A percentile compares a stretch with the other conserved stretches of the same genome.
These are phyloP conservation scores for Holothuria glaberrima DNA, from an alignment of 35 echinoderm and acorn worm genomes.

Conservation along the genomic window DNA sequence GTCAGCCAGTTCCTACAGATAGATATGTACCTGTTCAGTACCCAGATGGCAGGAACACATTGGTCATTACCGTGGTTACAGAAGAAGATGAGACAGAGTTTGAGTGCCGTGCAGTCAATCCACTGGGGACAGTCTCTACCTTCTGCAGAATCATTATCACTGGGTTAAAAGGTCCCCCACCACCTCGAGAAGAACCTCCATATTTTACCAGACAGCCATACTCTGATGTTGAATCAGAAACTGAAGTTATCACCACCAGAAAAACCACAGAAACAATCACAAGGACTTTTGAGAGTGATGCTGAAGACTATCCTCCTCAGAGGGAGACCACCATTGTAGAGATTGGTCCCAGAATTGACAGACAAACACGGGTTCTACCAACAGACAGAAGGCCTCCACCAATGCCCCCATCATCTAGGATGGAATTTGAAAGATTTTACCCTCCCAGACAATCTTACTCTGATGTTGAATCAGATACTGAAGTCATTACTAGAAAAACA, in stretches of 20 bases:
- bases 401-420: conserved; percentile 14
- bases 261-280: conserved; percentile 55
- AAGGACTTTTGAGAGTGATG: conserved; percentile 43
- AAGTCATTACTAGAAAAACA: conserved; percentile 46
- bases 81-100: conserved; percentile 89
- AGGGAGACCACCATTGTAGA: conserved; percentile 34
- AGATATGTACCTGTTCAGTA: conserved; percentile 67
- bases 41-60: conserved; percentile 78
- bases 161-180: conserved; percentile 32
- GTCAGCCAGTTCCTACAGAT: conserved; percentile 72
- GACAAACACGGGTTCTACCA: conserved; percentile 14
- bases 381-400: conserved; percentile 31
- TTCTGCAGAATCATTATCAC: conserved; percentile 63
- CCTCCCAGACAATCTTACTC: conserved; percentile 32
- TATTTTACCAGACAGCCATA: conserved; percentile 32
- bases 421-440: conserved; percentile 10
- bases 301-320: conserved; percentile 36
- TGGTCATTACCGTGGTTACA: conserved; percentile 80
- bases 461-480: conserved; percentile 55
- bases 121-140: conserved; percentile 81
- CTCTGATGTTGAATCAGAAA: conserved; percentile 61
- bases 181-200: neutral
- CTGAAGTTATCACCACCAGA: conserved; percentile 38
- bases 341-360: conserved; percentile 45
- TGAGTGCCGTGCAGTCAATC: conserved; percentile 94